Conservation (phyloP, 2,797 vertebrate genomes). For the Garrulus glandarius region DNA sequence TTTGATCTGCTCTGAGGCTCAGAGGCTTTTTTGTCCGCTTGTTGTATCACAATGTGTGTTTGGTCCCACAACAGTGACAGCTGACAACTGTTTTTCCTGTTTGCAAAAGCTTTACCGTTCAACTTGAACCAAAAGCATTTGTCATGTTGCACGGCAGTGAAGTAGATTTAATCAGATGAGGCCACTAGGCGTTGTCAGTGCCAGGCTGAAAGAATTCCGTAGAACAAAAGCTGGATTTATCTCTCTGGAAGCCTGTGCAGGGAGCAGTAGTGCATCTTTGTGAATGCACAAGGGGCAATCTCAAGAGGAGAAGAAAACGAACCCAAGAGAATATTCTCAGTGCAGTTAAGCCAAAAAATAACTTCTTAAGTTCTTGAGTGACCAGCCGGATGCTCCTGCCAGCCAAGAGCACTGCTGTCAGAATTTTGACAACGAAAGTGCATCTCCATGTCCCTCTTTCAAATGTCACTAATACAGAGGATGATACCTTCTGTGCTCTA, state of each 20-base stretch:
- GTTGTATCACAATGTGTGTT: background rate
- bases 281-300: background rate
- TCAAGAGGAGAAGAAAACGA: background rate
- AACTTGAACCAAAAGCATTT: conserved; percentile 46
- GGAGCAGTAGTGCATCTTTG: background rate
- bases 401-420: background rate
- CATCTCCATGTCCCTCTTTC: background rate
- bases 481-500: background rate
- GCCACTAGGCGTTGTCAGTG: background rate
- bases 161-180: conserved; percentile 54
- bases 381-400: background rate
- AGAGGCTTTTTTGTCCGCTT: conserved; percentile 20
- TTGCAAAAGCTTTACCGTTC: conserved; percentile 50
- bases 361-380: background rate
- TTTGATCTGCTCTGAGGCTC: background rate
- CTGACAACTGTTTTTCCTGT: conserved; percentile 51
- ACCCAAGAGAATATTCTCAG: background rate
- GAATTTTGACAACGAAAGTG: background rate
- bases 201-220: conserved; percentile 19
- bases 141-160: conserved; percentile 25
- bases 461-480: background rate
- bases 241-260: background rate
- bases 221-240: conserved; percentile 61
- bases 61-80: conserved; percentile 34
- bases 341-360: background rate